Percentiles rank a stretch among this genome's conserved stretches.
phyloP scores from a whole-genome alignment of 2,888 invertebrate genomes.

The Lampropteryx suffumata region DNA sequence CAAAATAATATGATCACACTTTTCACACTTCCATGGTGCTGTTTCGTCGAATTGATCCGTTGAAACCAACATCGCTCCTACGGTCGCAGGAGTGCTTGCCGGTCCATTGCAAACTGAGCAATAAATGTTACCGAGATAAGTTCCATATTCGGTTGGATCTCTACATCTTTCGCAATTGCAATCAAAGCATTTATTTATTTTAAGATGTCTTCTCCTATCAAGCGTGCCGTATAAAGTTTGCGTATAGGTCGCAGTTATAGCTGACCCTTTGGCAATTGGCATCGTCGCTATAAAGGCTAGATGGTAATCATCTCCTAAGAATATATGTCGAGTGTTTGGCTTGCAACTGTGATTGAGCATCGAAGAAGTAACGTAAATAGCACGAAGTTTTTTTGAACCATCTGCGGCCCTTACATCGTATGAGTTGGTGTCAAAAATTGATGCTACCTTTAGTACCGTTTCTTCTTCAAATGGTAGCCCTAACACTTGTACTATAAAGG shows the following conservation, averaged over 20 bases:
- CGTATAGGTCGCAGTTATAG: constrained; percentile 87
- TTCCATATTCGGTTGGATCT: constrained; percentile 87
- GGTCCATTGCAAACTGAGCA: constrained; percentile 84
- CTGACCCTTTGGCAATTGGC: constrained; percentile 85
- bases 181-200: constrained; percentile 85
- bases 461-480: constrained; percentile 80
- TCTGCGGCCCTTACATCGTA: constrained; percentile 85
- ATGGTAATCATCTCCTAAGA: constrained; percentile 82
- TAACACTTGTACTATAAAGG: constrained; percentile 83
- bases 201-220: constrained; percentile 84
- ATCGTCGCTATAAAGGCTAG: constrained; percentile 85
- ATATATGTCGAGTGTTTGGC: constrained; percentile 88
- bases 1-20: constrained; percentile 82
- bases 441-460: constrained; percentile 84
- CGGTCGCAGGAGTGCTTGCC: constrained; percentile 42
- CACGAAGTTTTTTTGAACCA: constrained; percentile 79
- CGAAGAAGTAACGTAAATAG: constrained; percentile 85
- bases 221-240: constrained; percentile 87
- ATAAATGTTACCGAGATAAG: constrained; percentile 84
- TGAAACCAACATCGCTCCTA: constrained; percentile 81
- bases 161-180: constrained; percentile 86
- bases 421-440: constrained; percentile 88
- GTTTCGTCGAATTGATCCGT: constrained; percentile 82
- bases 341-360: constrained; percentile 89
- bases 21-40: constrained; percentile 86